Base-by-base conservation (phyloP, 2,888 invertebrate species). In the Heteropelma amictum region DNA sequence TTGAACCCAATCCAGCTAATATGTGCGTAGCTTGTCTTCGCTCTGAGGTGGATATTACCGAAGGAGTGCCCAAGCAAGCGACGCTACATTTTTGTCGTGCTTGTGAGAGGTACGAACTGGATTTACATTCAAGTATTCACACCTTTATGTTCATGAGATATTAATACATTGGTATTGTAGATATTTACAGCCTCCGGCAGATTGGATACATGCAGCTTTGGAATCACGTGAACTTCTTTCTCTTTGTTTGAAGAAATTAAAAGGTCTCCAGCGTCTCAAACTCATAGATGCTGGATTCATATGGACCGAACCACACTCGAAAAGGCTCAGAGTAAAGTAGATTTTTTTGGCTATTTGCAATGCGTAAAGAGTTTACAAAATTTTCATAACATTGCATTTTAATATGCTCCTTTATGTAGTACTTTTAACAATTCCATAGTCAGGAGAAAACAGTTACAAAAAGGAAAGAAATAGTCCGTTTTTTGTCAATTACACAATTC, bases 251-350 rank as follows among this genome's bases (percentile, higher is more conserved):
- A 98, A 98, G 87, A 96, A 95, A 86, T 89, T 99, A 21, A 98
- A 96, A 89, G 97, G 97, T 0, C 90, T 99, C 5, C 95, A 93
- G 84, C 93, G 95, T 86, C 96, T 99, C 0, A 96, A 97, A 85
- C 91, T 99, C 12, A 92, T 98, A 64, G 99, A 99, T 92, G 99
- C 99, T 40, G 94, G 95, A 0, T 99, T 99, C 91, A 93, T 98
- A 2, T 99, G 99, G 99, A 99, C 99, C 7, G 99, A 99, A 87
- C 98, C 98, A 35, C 99, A 99, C 91, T 99, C 99, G 0, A 98
- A 97, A 89, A 93, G 99, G 79, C 94, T 99, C 61, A 99, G 98
- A 91, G 95, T 97, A 76, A 69, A 64, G 56, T 35, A 2, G 0
- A 10, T 7, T 40, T 14, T 40, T 14, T 7, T 40, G 17, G 17